Evolutionary conservation across 2,113 vertebrate species (phyloP), one percentile per base, ranked within the genome.

Genomic region (Mormyrus lacerda): DNA sequence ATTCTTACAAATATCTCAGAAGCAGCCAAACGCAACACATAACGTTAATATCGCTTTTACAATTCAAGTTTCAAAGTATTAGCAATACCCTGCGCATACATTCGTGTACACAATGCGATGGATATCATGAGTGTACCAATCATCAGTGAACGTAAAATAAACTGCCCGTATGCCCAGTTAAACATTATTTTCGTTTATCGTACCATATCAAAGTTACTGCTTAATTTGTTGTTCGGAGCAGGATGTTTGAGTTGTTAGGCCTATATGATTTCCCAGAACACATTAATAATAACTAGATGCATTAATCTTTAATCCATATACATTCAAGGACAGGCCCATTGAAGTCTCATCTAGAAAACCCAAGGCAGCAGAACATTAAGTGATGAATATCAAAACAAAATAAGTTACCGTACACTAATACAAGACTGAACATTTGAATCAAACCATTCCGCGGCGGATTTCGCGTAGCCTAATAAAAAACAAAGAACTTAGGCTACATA

Each of bases 241-340:
- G 61, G 9, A 69, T 7, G 44, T 47, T 83, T 24, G 8, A 24
- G 44, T 47, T 45, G 79, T 53, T 55, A 21, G 53, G 53, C 53
- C 9, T 45, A 84, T 42, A 47, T 84, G 2, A 47, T 84, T 84
- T 84, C 19, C 42, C 11, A 47, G n/a, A 79, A 47, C 82, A 84
- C 17, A 47, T 21, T 24, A 84, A 84, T 45, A 84, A 21, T 21
- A 84, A 84, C 44, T 84, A 47, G 8, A 19, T 84, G 44, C 44
- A 47, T 45, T 47, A 73, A 31, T 3, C 87, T 93, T 1, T 89
- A 93, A 93, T 85, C 92, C 73, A 90, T 76, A 90, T 86, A 83
- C 53, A 27, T 89, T 86, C 90, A 82, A 91, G 89, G 87, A 85
- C 83, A 51, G 55, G 55, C n/a, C 24, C 17, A 24, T 61, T 13